Evolutionary conservation across 2,797 vertebrate species (phyloP), one percentile per base, ranked within the genome.

Genomic region (Ctenosaura bakeri): DNA sequence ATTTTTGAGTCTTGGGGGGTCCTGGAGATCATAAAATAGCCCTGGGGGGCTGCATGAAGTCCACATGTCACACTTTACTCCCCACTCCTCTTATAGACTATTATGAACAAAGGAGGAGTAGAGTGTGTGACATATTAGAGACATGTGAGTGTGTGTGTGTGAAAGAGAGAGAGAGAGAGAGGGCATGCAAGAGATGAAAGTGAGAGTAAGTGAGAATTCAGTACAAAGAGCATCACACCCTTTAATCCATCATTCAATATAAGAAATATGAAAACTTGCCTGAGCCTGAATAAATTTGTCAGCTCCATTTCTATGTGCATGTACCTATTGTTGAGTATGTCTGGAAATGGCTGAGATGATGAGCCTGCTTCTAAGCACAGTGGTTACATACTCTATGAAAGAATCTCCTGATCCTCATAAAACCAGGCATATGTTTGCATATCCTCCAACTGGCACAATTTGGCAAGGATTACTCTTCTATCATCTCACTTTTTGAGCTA

Each of bases 301-400:
- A 4, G 46, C 10, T 62, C n/a, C 38, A 50, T 71, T 54, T 54
- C 20, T 26, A 50, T 85, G 50, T 73, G 13, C 62, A 5, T 42
- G 32, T 54, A 2, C n/a, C n/a, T n/a, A 18, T 46, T 16, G 6
- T 13, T 35, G 46, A 71, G 56, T 18, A 12, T 12, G 26, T 80
- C 78, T 85, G 77, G 29, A 56, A 71, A 12, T 46, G 35, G 35
- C 50, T 54, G 73, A 46, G 82, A 77, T 50, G 20, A 62, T 85
- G 83, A 77, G 66, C 59, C 66, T 38, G 59, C 20, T n/a, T 85
- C 83, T 85, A 26, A 85, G 18, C 76, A 69, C 42, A 89, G 78
- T 66, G 62, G 66, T 13, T 76, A 59, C 69, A 89, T 26, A n/a
- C 50, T 22, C 64, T 64, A 80, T 52, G 74, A 59, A 73, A 82